Percentiles rank a stretch among this genome's conserved stretches.
Evolutionary conservation across 2,113 vertebrate genomes (phyloP).

Genomic region (Cebidichthys violaceus): DNA sequence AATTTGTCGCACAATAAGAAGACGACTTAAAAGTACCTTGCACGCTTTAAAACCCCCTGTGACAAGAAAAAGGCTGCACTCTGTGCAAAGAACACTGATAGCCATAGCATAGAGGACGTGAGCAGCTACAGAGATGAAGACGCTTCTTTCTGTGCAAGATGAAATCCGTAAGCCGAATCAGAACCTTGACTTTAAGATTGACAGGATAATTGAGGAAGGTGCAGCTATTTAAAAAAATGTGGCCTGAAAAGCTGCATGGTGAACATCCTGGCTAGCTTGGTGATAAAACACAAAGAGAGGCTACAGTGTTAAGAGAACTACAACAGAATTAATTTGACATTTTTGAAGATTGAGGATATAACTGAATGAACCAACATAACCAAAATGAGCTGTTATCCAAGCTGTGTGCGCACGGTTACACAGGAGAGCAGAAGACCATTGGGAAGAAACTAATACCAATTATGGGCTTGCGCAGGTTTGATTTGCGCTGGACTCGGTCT

Average conservation of each 20-base stretch:
- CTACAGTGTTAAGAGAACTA: neutral
- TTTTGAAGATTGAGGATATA: neutral
- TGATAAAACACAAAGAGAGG: conserved; percentile 3
- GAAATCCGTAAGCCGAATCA: neutral
- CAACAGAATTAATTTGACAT: neutral
- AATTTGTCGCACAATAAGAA: neutral
- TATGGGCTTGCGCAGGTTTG: neutral
- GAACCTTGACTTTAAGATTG: neutral
- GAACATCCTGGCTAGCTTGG: neutral
- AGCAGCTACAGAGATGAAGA: neutral
- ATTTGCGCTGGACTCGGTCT: neutral
- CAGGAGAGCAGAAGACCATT: neutral
- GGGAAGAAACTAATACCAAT: neutral
- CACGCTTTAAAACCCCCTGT: neutral
- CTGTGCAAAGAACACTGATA: neutral
- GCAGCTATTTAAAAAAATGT: neutral
- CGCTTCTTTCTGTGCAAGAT: neutral
- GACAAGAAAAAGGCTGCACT: neutral
- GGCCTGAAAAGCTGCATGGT: neutral
- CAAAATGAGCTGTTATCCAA: neutral
- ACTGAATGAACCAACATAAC: neutral
- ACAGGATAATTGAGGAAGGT: neutral
- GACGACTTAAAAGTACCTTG: neutral
- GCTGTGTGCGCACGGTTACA: neutral
- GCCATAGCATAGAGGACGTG: neutral